Evolutionary conservation across 30 jellyfish, hydroid and myxozoan species (phyloP).

Genomic region (Aurelia sp.): DNA sequence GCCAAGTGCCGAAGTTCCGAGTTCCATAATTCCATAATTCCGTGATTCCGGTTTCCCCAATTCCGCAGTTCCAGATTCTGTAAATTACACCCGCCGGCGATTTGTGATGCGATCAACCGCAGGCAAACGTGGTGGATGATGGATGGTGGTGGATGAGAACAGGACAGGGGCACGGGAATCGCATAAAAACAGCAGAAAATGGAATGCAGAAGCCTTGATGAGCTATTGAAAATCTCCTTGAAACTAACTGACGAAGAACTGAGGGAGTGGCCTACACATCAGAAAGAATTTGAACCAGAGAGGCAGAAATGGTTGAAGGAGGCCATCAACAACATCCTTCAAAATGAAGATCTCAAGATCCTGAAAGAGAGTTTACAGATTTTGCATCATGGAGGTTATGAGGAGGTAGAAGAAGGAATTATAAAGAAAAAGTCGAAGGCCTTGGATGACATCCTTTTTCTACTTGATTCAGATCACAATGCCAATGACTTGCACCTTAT

Average conservation of each 20-base stretch:
- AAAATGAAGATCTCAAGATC: slow-evolving; percentile 65
- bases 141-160: too few species aligned
- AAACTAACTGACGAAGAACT: slow-evolving; percentile 79
- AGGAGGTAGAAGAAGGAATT: slow-evolving; percentile 25
- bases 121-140: too few species aligned
- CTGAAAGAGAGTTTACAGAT: slow-evolving; percentile 52
- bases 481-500: slow-evolving; percentile 70
- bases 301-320: slow-evolving; percentile 75
- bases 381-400: slow-evolving; percentile 9
- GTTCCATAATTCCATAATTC: too few species aligned
- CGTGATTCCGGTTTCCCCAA: too few species aligned
- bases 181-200: too few species aligned
- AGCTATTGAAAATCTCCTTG: slow-evolving; percentile 68
- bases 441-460: slow-evolving; percentile 46
- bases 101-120: too few species aligned
- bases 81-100: too few species aligned
- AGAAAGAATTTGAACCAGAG: slow-evolving; percentile 66
- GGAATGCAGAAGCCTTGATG: too few species aligned
- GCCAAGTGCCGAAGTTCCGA: too few species aligned
- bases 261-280: slow-evolving; percentile 50
- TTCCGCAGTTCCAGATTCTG: too few species aligned
- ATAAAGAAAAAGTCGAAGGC: slow-evolving; percentile 53
- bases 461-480: slow-evolving; percentile 73
- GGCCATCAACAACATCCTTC: slow-evolving; percentile 61
- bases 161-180: too few species aligned